Conservation (phyloP, 1,140 invertebrate species). For the Telenomus remus region DNA sequence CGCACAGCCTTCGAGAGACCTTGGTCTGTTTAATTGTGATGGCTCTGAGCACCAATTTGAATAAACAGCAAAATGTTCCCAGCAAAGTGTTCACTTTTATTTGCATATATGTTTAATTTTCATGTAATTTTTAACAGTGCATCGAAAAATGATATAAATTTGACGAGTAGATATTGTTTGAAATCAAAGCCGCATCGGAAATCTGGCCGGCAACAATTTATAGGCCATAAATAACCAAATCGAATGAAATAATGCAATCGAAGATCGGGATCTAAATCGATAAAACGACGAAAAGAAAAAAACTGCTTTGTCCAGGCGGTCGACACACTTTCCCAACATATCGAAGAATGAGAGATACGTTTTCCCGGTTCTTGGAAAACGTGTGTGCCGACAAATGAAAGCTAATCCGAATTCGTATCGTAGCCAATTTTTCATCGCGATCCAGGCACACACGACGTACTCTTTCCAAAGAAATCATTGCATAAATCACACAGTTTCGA, state of each 20-base stretch:
- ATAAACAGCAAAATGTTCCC: not conserved
- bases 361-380: slow-evolving; percentile 33
- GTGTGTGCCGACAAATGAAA: slow-evolving; percentile 28
- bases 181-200: not conserved
- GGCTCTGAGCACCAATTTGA: slow-evolving; percentile 9
- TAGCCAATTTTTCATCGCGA: slow-evolving; percentile 13
- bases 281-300: not conserved
- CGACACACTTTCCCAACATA: slow-evolving; percentile 35
- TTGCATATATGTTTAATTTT: not conserved
- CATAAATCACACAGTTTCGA: slow-evolving; percentile 26
- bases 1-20: slow-evolving; percentile 1
- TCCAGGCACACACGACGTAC: slow-evolving; percentile 16
- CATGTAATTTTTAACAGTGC: not conserved
- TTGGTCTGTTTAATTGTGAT: slow-evolving; percentile 30
- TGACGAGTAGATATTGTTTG: no score
- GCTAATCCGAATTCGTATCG: slow-evolving; percentile 31
- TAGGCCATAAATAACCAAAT: no score
- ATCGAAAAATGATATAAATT: no score
- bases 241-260: not conserved
- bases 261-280: not conserved
- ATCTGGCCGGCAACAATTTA: no score
- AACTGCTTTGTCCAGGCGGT: slow-evolving; percentile 12
- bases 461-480: slow-evolving; percentile 10
- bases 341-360: slow-evolving; percentile 18
- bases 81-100: not conserved